A percentile compares a stretch with the other conserved stretches of the same genome.
These are phyloP conservation scores for Zelostemma sp. DNA, from an alignment of 1,140 invertebrate genomes.

Conservation along the genomic window DNA sequence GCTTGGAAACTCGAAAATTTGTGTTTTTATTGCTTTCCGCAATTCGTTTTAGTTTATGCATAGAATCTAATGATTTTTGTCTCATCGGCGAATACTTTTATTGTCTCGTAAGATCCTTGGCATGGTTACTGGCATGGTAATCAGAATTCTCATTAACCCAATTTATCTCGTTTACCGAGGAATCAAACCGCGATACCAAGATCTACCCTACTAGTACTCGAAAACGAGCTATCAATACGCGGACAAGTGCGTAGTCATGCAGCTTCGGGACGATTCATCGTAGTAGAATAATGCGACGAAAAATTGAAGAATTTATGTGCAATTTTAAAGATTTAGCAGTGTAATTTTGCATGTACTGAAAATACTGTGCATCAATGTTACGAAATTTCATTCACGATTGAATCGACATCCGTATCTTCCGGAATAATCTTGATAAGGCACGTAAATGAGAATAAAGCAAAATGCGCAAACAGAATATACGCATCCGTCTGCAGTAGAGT, in stretches of 20 bases:
- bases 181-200: constrained; percentile 34
- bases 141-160: constrained; percentile 49
- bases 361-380: too few relatives aligned
- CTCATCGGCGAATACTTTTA: constrained; percentile 32
- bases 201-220: constrained; percentile 18
- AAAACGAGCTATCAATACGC: constrained; percentile 17
- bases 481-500: constrained; percentile 6
- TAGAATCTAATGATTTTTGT: constrained; percentile 29
- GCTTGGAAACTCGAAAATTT: not conserved
- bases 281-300: too few relatives aligned
- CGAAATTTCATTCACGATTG: constrained; percentile 8
- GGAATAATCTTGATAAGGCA: constrained; percentile 35
- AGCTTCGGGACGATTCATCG: too few relatives aligned
- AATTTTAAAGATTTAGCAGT: too few relatives aligned
- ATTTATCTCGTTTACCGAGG: constrained; percentile 23
- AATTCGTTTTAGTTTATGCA: constrained; percentile 18
- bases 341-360: too few relatives aligned
- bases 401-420: constrained; percentile 31
- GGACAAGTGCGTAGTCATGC: not conserved
- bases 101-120: constrained; percentile 28
- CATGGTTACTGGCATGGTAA: constrained; percentile 45
- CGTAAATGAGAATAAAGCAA: constrained; percentile 38
- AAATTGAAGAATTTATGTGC: too few relatives aligned
- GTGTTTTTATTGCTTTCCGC: constrained; percentile 13
- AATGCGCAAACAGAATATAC: constrained; percentile 26